Percentiles rank a stretch among this genome's conserved stretches.
Conservation (phyloP, 1,140 invertebrate species). For the Tenebrio molitor region DNA sequence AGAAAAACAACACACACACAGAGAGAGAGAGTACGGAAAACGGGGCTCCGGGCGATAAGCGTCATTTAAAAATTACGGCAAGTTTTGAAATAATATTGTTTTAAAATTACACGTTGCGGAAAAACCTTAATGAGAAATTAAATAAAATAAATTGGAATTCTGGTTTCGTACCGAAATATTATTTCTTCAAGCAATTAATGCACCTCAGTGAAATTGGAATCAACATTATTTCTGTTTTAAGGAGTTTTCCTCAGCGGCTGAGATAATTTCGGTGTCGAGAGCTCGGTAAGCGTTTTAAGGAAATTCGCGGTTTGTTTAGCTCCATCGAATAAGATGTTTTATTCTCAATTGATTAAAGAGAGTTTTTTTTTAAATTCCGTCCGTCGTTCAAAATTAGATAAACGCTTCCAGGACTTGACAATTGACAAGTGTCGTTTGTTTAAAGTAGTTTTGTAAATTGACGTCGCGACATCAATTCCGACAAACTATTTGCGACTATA, state of each 20-base stretch:
- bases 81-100: constrained; percentile 36
- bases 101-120: constrained; percentile 40
- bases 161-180: constrained; percentile 30
- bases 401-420: no score
- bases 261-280: constrained; percentile 16
- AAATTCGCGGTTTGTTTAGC: neutral
- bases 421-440: no score
- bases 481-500: no score
- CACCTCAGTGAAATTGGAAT: constrained; percentile 25
- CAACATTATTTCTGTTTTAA: constrained; percentile 30
- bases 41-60: neutral
- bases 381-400: no score
- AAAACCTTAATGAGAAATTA: constrained; percentile 39
- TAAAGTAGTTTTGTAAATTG: no score
- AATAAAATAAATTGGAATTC: constrained; percentile 39
- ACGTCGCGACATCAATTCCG: no score
- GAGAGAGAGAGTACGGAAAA: neutral
- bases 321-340: constrained; percentile 11
- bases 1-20: neutral
- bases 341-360: neutral
- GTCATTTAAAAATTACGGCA: constrained; percentile 31
- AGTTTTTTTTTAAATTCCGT: no score
- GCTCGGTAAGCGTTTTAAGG: constrained; percentile 23
- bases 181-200: constrained; percentile 32
- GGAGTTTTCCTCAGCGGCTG: constrained; percentile 12